Base-by-base conservation (phyloP, 1,140 invertebrate genomes). In the Euwallacea fornicatus region DNA sequence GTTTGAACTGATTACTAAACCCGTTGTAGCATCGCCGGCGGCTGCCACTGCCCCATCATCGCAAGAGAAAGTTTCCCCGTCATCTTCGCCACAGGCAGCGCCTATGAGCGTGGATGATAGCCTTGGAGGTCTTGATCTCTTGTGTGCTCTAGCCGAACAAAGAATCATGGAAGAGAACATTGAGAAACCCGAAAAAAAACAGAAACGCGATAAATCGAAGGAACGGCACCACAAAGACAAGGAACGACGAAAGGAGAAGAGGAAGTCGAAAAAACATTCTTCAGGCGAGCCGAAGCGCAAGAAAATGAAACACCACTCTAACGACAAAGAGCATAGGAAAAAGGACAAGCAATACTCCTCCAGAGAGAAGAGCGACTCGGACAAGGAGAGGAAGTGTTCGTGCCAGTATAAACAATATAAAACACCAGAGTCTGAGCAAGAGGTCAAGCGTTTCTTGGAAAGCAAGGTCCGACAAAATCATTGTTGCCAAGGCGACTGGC, bases 71-170 rank as follows among this genome's bases (percentile, higher is more conserved):
- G n/a, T 9, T 15, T 16, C 54, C 16, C 8, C 8, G 16, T 9
- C 8, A 15, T n/a, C 11, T n/a, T 15, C 15, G 43, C 42, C 11
- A 62, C 15, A 76, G 66, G 59, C 33, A n/a, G 15, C 42, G 9
- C 7, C 60, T 7, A 42, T 71, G 16, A 74, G 70, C 47, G 55
- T 69, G 10, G 83, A 80, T 54, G 85, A 86, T 73, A 83, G 81
- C 9, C 84, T 92, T 0, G 90, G 89, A 69, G 91, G 93, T 0
- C 81, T 96, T 21, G 91, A 91, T 66, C 81, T 96, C 33, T 80
- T 96, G 6, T 95, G 93, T 81, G 92, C 92, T 0, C 81, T 95
- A 33, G 94, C 93, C 0, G 93, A 95, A 77, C 92, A 94, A 76
- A 85, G 92, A 65, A 90, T 93, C 68, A 87, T 91, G 81, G 92